phyloP scores from a whole-genome alignment of 1,140 invertebrate species.

The Zaprionus lachaisei region DNA sequence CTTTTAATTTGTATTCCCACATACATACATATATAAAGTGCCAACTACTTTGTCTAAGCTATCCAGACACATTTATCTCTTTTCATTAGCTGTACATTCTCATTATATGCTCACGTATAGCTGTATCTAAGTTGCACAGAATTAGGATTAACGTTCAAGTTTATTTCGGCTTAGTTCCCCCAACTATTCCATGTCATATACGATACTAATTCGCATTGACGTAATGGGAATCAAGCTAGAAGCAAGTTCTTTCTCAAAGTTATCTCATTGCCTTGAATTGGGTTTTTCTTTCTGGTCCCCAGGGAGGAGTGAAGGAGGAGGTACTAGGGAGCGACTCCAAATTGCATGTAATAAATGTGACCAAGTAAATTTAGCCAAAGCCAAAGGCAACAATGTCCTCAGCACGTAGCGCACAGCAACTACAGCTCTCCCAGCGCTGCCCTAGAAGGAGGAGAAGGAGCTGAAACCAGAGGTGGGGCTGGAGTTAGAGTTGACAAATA shows the following conservation, averaged over 20 bases:
- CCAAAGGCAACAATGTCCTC: conserved; percentile 38
- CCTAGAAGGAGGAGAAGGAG: conserved; percentile 51
- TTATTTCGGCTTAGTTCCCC: neutral
- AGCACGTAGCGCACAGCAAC: conserved; percentile 51
- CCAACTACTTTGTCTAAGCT: neutral
- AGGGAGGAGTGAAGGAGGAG: neutral
- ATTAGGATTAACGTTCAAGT: neutral
- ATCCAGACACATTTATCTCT: neutral
- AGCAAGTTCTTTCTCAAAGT: conserved; percentile 21
- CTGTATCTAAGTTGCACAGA: neutral
- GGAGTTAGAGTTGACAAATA: conserved; percentile 64
- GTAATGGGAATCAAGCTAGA: neutral
- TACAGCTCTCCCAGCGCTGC: conserved; percentile 13
- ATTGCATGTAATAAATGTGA: conserved; percentile 76
- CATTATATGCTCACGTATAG: no score
- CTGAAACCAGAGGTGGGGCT: neutral
- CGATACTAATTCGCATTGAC: neutral
- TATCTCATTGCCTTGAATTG: conserved; percentile 41
- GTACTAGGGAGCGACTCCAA: conserved; percentile 23
- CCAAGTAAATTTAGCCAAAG: conserved; percentile 65
- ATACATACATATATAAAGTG: neutral
- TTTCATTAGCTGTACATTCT: neutral
- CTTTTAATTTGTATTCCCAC: no score
- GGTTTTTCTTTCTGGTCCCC: conserved; percentile 38
- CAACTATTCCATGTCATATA: neutral